Conservation (phyloP, 2,113 vertebrate genomes). For the Setophaga petechia region DNA sequence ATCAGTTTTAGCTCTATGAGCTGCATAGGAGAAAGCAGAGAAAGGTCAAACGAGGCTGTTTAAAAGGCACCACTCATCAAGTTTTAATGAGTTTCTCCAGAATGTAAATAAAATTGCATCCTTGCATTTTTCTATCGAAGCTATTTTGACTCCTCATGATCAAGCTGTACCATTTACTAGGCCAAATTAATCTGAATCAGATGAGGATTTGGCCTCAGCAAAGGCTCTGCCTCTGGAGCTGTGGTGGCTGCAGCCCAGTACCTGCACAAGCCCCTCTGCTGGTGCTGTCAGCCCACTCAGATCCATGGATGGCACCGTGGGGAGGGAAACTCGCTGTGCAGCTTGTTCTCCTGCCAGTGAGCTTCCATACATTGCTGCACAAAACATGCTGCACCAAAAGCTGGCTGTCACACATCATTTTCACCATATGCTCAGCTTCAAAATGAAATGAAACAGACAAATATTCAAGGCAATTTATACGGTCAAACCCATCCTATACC, state of each 20-base stretch:
- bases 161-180: neutral
- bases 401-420: neutral
- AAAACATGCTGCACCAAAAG: neutral
- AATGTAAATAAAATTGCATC: neutral
- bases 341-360: neutral
- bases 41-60: neutral
- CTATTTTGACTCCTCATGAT: neutral
- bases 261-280: neutral
- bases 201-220: neutral
- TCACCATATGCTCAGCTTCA: neutral
- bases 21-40: neutral
- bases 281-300: neutral
- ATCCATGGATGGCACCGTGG: fast-evolving
- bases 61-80: neutral
- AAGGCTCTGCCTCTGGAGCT: fast-evolving
- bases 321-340: neutral
- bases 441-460: neutral
- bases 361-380: neutral
- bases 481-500: neutral
- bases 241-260: neutral
- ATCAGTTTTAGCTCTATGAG: neutral
- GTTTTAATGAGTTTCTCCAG: neutral
- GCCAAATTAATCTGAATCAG: neutral
- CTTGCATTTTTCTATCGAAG: neutral
- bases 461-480: neutral